Evolutionary conservation across 64 coral and sea anemone species (phyloP).

Genomic region (Porites lutea): DNA sequence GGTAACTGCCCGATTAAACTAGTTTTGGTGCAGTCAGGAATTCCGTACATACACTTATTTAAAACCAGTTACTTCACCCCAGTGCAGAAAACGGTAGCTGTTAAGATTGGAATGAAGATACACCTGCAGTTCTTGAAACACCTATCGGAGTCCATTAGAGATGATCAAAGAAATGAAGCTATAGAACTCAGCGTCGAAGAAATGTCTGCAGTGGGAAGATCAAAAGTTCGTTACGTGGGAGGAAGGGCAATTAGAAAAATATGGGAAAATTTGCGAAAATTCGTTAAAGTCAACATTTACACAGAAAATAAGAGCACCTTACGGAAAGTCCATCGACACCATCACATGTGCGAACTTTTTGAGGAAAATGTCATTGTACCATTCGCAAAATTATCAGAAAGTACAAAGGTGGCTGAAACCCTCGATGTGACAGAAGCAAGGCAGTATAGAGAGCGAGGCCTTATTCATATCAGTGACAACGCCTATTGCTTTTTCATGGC

Average conservation of each 20-base stretch:
- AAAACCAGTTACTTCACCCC: too few relatives aligned
- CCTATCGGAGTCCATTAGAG: too few relatives aligned
- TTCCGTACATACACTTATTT: too few relatives aligned
- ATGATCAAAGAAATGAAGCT: too few relatives aligned
- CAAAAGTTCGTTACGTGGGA: slow-evolving; percentile 17
- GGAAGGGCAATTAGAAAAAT: background rate
- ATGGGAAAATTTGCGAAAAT: background rate
- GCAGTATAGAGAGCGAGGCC: slow-evolving; percentile 11
- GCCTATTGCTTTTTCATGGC: slow-evolving; percentile 2
- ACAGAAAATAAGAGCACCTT: background rate
- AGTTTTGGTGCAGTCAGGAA: too few relatives aligned
- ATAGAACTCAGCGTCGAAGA: background rate
- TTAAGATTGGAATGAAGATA: too few relatives aligned
- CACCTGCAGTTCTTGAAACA: too few relatives aligned
- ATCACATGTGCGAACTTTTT: background rate
- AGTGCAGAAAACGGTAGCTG: too few relatives aligned
- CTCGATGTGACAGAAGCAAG: slow-evolving; percentile 12
- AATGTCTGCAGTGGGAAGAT: background rate
- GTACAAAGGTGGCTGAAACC: background rate
- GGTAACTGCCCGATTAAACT: too few relatives aligned
- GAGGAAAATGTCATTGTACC: background rate
- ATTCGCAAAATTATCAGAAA: too few relatives aligned
- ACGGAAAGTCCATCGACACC: background rate
- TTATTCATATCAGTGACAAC: slow-evolving; percentile 7
- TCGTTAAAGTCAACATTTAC: background rate